Conservation (phyloP, 2,113 vertebrate genomes). For the Synodontis membranacea region DNA sequence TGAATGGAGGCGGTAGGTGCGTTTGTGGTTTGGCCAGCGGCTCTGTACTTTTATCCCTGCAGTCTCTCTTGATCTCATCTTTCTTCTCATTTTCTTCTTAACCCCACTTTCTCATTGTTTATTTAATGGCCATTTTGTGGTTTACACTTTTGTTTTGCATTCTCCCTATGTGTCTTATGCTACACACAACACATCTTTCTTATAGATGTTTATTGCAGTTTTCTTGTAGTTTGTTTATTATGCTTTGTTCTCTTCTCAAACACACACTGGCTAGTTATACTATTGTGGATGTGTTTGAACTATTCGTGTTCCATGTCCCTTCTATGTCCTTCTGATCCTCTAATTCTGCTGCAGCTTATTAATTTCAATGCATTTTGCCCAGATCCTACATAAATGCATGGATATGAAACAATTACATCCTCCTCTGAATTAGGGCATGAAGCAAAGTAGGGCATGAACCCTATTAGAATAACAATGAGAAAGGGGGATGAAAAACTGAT, state of each 20-base stretch:
- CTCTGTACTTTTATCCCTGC: constrained; percentile 42
- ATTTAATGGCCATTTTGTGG: neutral
- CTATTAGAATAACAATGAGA: constrained; percentile 35
- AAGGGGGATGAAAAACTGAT: constrained; percentile 2
- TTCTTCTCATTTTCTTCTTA: constrained; percentile 13
- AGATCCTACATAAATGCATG: neutral
- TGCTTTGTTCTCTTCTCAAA: neutral
- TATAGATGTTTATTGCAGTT: neutral
- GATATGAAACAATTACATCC: neutral
- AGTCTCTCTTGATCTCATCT: constrained; percentile 23
- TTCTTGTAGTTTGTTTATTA: neutral
- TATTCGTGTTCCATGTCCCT: neutral
- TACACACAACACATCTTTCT: too few relatives aligned
- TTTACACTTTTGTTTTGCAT: neutral
- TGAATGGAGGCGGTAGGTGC: constrained; percentile 66
- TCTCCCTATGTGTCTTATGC: neutral
- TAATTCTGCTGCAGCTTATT: neutral
- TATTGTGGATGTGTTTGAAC: neutral
- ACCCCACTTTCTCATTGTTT: constrained; percentile 7
- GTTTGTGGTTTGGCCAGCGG: constrained; percentile 62
- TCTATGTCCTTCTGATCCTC: neutral
- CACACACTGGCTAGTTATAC: neutral
- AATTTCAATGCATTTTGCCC: neutral
- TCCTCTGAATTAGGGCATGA: neutral
- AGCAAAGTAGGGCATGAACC: constrained; percentile 29